Evolutionary conservation across 2,797 vertebrate genomes (phyloP).

Genomic region (Tokudaia muenninki): DNA sequence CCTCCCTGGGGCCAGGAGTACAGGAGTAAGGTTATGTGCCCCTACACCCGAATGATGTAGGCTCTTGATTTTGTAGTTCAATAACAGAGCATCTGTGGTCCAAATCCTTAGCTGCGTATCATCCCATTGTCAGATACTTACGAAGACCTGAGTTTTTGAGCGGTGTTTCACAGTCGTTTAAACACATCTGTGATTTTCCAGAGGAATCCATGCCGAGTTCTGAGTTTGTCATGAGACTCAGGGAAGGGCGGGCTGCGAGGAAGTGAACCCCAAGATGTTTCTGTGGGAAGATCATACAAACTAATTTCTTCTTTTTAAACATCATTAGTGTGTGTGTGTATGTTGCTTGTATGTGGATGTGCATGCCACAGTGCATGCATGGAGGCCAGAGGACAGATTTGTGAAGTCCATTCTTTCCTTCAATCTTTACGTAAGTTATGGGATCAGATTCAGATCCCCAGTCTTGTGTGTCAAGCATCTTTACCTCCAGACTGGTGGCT

Average conservation of each 20-base stretch:
- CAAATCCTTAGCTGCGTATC: neutral
- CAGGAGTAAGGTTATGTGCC: neutral
- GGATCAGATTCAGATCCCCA: neutral
- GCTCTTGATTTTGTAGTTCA: neutral
- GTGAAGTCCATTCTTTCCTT: too few relatives aligned
- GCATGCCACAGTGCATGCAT: neutral
- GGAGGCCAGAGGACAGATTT: neutral
- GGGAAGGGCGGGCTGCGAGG: neutral
- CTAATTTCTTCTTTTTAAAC: neutral
- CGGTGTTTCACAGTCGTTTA: conserved; percentile 3
- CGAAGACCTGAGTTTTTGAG: neutral
- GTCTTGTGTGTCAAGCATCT: neutral
- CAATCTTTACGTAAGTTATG: neutral
- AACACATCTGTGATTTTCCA: neutral
- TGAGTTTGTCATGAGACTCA: neutral
- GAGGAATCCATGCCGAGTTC: neutral
- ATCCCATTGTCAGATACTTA: neutral
- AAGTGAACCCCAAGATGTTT: neutral
- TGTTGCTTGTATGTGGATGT: neutral
- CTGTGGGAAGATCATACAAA: neutral
- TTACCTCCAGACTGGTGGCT: neutral
- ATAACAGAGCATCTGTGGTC: neutral
- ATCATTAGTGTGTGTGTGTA: neutral
- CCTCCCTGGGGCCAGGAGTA: neutral
- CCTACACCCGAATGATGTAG: neutral